Conservation (phyloP, 2,888 invertebrate genomes). For the Lacanobia wlatinum region DNA sequence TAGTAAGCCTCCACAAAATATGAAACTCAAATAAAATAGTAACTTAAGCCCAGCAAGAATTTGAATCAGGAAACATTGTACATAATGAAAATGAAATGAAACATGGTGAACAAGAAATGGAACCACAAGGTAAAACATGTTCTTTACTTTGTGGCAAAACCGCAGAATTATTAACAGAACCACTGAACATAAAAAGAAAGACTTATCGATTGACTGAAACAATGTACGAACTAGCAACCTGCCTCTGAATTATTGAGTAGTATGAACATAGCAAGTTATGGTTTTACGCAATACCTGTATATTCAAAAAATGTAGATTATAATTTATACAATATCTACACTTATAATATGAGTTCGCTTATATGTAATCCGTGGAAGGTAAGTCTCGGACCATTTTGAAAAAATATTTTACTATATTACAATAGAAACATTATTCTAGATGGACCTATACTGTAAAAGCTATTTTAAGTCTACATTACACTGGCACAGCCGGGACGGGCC, state of each 20-base stretch:
- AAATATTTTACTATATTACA: no score
- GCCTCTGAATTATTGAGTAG: conserved; percentile 41
- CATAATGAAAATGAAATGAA: not conserved
- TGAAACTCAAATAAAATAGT: not conserved
- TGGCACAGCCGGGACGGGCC: no score
- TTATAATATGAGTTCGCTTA: no score
- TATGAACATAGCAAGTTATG: conserved; percentile 18
- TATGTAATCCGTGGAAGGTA: no score
- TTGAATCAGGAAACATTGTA: not conserved
- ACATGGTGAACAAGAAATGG: not conserved
- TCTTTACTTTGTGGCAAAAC: conserved; percentile 26
- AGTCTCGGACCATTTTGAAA: no score
- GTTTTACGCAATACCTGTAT: conserved; percentile 16
- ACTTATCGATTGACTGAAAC: conserved; percentile 44
- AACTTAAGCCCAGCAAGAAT: not conserved
- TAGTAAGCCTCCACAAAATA: no score
- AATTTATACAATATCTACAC: no score
- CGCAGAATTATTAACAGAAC: conserved; percentile 7
- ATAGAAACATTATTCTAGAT: no score
- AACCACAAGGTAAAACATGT: conserved; percentile 11
- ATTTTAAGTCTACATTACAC: no score
- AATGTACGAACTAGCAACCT: conserved; percentile 5
- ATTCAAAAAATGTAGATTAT: not conserved
- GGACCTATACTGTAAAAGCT: no score
- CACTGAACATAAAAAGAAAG: conserved; percentile 28